These are phyloP conservation scores for Cyaniris semiargus DNA, from an alignment of 2,888 invertebrate species.

Conservation along the genomic window DNA sequence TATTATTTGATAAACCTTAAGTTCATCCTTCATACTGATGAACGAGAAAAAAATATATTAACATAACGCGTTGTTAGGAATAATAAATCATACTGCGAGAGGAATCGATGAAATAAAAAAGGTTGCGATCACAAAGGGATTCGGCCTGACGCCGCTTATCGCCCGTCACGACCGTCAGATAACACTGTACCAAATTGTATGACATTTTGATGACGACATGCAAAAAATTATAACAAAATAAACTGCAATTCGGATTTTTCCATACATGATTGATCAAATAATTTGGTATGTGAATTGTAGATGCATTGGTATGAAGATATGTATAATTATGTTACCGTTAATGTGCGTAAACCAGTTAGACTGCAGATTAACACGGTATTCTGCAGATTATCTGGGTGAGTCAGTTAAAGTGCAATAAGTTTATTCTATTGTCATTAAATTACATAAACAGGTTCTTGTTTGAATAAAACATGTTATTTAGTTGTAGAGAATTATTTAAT, in stretches of 20 bases:
- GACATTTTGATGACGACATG: background rate
- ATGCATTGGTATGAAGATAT: too few relatives aligned
- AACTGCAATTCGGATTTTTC: background rate
- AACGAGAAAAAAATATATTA: background rate
- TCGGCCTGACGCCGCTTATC: background rate
- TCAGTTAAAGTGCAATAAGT: too few relatives aligned
- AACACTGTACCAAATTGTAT: background rate
- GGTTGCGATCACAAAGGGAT: background rate
- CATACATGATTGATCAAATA: background rate
- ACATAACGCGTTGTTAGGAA: background rate
- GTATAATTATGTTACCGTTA: too few relatives aligned
- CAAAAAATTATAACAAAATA: background rate
- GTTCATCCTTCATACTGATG: background rate
- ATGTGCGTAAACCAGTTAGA: too few relatives aligned
- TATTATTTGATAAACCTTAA: background rate
- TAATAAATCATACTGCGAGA: background rate
- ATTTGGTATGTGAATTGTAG: background rate
- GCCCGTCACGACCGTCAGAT: background rate
- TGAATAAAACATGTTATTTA: too few relatives aligned
- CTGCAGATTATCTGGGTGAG: too few relatives aligned
- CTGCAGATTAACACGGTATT: too few relatives aligned
- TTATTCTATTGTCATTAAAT: too few relatives aligned
- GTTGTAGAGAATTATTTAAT: too few relatives aligned
- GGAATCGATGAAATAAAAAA: constrained; percentile 12
- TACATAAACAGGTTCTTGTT: too few relatives aligned